Evolutionary conservation across 2,113 vertebrate species (phyloP).

Genomic region (Aptenodytes patagonicus): DNA sequence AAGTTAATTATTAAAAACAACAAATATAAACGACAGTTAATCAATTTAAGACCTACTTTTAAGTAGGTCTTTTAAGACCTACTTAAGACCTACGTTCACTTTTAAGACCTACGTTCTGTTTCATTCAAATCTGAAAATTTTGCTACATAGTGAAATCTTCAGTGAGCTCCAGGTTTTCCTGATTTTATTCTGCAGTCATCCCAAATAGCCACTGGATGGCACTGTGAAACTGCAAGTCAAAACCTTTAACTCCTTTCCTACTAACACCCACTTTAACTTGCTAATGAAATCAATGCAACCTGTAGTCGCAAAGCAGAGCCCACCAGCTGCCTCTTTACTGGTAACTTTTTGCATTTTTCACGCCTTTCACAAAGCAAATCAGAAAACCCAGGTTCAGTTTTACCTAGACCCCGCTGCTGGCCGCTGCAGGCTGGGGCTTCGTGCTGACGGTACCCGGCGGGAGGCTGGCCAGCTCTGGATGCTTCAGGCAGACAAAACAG

Average conservation of each 20-base stretch:
- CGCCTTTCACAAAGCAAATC: background rate
- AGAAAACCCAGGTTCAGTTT: background rate
- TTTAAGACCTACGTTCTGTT: background rate
- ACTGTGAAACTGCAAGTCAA: background rate
- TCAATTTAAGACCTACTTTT: no score
- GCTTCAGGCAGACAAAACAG: background rate
- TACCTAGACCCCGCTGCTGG: background rate
- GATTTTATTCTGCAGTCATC: background rate
- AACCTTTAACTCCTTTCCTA: background rate
- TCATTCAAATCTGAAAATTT: background rate
- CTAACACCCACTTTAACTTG: fast-evolving
- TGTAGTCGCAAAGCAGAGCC: background rate
- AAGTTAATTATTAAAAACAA: background rate
- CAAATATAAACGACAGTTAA: background rate
- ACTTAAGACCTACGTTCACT: no score
- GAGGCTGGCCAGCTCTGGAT: background rate
- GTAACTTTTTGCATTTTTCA: background rate
- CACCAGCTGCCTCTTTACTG: background rate
- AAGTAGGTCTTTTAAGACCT: no score
- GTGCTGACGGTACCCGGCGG: fast-evolving
- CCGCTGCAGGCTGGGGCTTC: background rate
- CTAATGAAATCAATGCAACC: background rate
- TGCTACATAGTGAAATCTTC: background rate
- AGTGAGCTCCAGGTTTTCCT: fast-evolving
- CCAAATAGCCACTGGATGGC: constrained; percentile 53